Percentiles rank a stretch among this genome's conserved stretches.
These are phyloP conservation scores for Resseliella maxima DNA, from an alignment of 2,888 invertebrate species.

Conservation along the genomic window DNA sequence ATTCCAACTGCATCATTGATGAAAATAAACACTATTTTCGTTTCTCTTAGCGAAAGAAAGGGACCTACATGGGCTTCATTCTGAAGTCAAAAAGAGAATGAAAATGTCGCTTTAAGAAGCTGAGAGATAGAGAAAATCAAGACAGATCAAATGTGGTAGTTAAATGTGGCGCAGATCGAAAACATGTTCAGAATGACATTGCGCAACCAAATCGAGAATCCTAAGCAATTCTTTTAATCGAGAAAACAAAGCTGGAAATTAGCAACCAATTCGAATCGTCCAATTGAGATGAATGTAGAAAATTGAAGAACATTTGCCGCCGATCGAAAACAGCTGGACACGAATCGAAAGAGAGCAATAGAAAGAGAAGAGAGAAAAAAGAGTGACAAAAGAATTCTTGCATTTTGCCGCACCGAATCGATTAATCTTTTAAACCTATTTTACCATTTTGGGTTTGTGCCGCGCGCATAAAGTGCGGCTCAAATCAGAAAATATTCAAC, in stretches of 20 bases:
- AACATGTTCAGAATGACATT: not conserved
- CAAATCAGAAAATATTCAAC: too few species aligned
- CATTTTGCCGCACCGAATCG: not conserved
- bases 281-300: not conserved
- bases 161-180: not conserved
- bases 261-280: not conserved
- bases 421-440: not conserved
- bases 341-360: not conserved
- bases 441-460: conserved; percentile 12
- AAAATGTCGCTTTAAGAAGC: not conserved
- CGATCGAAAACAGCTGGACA: conserved; percentile 48
- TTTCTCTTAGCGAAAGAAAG: not conserved
- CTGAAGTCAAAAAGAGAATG: not conserved
- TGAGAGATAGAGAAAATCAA: too few species aligned
- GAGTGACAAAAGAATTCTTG: not conserved
- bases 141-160: conserved; percentile 31
- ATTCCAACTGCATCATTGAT: not conserved
- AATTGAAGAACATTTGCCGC: not conserved
- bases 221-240: not conserved
- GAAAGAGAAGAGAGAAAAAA: not conserved
- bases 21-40: not conserved
- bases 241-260: conserved; percentile 21
- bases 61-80: too few species aligned
- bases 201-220: conserved; percentile 11
- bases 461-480: not conserved